Evolutionary conservation across 2,888 invertebrate genomes (phyloP), one percentile per base, ranked within the genome.

Genomic region (Cabera pusaria): DNA sequence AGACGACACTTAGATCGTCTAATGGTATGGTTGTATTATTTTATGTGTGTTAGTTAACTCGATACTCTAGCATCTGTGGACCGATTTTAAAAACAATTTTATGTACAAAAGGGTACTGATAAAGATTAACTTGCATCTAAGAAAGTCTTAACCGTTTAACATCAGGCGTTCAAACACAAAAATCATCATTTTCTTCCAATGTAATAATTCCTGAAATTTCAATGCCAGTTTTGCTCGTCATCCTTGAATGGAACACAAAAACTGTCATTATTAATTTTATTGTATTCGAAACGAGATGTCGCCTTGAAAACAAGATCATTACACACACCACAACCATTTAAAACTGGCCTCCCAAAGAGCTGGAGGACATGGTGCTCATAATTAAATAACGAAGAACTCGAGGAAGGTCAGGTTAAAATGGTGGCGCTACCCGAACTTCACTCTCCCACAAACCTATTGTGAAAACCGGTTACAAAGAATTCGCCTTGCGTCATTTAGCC

Each of bases 171-270:
- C n/a, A n/a, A n/a, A n/a, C n/a, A n/a, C n/a, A n/a, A n/a, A n/a
- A n/a, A n/a, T n/a, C n/a, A n/a, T n/a, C n/a, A n/a, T n/a, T n/a
- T n/a, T n/a, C n/a, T n/a, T n/a, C n/a, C n/a, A n/a, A n/a, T n/a
- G n/a, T n/a, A n/a, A n/a, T n/a, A n/a, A n/a, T n/a, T n/a, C n/a
- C n/a, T n/a, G n/a, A n/a, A n/a, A n/a, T n/a, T n/a, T 59, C 66
- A 62, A 59, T 56, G 63, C 57, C 45, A 49, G 39, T 49, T 54
- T 60, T 59, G 63, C 63, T 59, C 59, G 57, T 57, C 63, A 75
- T 73, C 72, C 74, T 77, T 80, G 80, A 81, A 85, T 80, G 80
- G 72, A 66, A 56, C 67, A 78, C 75, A 82, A 82, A 80, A 80
- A 80, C 69, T 67, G 62, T 56, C 72, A 72, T 78, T 75, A 80